These are phyloP conservation scores for Alouatta palliata DNA, from an alignment of 2,113 vertebrate species.

Conservation along the genomic window DNA sequence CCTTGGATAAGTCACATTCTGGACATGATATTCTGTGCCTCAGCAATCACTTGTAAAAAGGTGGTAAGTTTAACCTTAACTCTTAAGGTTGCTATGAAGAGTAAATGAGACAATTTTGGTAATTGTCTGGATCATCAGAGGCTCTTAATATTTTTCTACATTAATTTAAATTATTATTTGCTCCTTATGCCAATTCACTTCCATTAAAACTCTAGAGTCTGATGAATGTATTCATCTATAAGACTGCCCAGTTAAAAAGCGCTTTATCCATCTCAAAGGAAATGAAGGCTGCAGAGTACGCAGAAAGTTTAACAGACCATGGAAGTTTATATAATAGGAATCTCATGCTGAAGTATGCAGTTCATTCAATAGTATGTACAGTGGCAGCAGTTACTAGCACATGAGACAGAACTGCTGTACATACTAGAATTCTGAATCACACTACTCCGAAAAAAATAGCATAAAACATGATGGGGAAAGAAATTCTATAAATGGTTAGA, in stretches of 20 bases:
- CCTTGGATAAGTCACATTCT: background rate
- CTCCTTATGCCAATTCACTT: background rate
- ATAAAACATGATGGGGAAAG: conserved; percentile 83
- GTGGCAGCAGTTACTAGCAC: background rate
- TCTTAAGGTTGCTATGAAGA: background rate
- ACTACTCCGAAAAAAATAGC: conserved; percentile 75
- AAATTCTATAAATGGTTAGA: conserved; percentile 51
- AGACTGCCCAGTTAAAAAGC: conserved; percentile 46
- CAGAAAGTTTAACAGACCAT: conserved; percentile 42
- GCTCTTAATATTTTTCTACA: background rate
- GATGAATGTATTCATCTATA: background rate
- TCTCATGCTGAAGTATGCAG: conserved; percentile 58
- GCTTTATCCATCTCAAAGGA: background rate
- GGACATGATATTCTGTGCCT: background rate
- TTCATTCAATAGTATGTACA: conserved; percentile 62
- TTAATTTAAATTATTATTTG: conserved; percentile 15
- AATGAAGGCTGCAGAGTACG: background rate
- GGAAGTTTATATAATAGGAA: conserved; percentile 44
- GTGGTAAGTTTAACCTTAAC: background rate
- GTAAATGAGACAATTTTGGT: background rate
- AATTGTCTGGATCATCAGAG: background rate
- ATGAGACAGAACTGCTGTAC: conserved; percentile 17
- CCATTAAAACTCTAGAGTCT: background rate
- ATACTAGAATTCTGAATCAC: conserved; percentile 56
- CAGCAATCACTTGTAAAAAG: conserved; percentile 13